Evolutionary conservation across 2,113 vertebrate genomes (phyloP).

Genomic region (Dromaius novaehollandiae): DNA sequence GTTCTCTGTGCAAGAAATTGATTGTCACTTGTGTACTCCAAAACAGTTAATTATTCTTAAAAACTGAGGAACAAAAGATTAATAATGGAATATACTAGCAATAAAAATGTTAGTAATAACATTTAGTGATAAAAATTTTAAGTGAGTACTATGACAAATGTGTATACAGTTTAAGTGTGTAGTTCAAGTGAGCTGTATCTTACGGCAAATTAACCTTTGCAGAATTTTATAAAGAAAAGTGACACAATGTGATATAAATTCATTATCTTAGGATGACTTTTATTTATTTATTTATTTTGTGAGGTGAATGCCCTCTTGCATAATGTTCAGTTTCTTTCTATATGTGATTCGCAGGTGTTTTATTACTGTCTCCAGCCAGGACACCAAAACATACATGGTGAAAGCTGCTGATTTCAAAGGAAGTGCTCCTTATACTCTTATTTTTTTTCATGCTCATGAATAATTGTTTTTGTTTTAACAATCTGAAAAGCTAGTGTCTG

Average conservation of each 20-base stretch:
- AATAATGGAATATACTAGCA: background rate
- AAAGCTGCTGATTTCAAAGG: background rate
- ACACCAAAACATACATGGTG: background rate
- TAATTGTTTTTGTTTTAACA: background rate
- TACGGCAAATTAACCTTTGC: background rate
- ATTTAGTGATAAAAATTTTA: background rate
- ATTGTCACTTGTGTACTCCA: background rate
- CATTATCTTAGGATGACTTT: background rate
- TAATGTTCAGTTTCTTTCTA: background rate
- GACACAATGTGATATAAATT: background rate
- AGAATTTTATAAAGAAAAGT: too few species aligned
- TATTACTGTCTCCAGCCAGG: background rate
- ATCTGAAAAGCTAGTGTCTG: background rate
- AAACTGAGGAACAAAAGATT: background rate
- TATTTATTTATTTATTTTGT: background rate
- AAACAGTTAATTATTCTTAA: background rate
- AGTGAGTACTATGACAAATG: background rate
- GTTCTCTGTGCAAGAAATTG: background rate
- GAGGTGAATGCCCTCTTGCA: background rate
- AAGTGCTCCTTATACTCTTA: background rate
- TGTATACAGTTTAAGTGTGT: background rate
- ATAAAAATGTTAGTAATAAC: background rate
- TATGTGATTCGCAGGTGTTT: background rate
- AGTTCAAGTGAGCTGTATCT: background rate
- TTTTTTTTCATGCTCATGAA: too few species aligned